Conservation (phyloP, 2,113 vertebrate species). For the Chloropsis hardwickii region DNA sequence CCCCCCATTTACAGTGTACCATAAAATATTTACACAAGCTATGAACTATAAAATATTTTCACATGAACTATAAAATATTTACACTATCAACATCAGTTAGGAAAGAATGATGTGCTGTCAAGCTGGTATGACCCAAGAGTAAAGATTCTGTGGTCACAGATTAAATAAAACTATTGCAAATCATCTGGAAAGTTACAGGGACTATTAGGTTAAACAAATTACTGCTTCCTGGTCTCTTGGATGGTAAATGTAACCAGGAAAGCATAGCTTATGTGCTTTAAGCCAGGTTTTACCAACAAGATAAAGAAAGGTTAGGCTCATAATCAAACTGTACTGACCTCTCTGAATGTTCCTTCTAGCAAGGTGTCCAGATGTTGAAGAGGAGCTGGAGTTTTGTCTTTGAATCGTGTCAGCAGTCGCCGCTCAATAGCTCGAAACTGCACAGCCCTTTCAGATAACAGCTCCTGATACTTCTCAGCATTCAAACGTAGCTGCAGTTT, state of each 20-base stretch:
- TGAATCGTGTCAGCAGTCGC: constrained; percentile 90
- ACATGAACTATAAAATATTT: constrained; percentile 66
- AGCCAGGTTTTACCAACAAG: constrained; percentile 14
- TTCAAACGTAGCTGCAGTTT: constrained; percentile 84
- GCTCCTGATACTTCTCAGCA: constrained; percentile 86
- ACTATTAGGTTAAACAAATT: constrained; percentile 67
- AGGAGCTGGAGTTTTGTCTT: constrained; percentile 93
- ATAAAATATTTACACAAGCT: constrained; percentile 68
- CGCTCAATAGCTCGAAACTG: constrained; percentile 96
- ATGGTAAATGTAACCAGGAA: constrained; percentile 58
- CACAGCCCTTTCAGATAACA: constrained; percentile 89
- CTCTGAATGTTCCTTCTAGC: constrained; percentile 91
- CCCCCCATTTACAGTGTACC: constrained; percentile 58
- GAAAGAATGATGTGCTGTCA: constrained; percentile 62
- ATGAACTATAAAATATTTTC: constrained; percentile 69
- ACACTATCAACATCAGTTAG: constrained; percentile 54
- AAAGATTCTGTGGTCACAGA: constrained; percentile 48
- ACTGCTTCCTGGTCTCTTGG: constrained; percentile 37
- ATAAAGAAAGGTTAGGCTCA: constrained; percentile 23
- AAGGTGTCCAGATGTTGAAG: constrained; percentile 95
- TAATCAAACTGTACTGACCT: constrained; percentile 77
- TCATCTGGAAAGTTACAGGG: constrained; percentile 60
- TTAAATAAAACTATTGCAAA: constrained; percentile 64
- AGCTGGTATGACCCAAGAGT: constrained; percentile 26
- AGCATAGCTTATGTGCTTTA: constrained; percentile 27